These are phyloP conservation scores for Ispidina picta DNA, from an alignment of 2,797 vertebrate species.

Conservation along the genomic window DNA sequence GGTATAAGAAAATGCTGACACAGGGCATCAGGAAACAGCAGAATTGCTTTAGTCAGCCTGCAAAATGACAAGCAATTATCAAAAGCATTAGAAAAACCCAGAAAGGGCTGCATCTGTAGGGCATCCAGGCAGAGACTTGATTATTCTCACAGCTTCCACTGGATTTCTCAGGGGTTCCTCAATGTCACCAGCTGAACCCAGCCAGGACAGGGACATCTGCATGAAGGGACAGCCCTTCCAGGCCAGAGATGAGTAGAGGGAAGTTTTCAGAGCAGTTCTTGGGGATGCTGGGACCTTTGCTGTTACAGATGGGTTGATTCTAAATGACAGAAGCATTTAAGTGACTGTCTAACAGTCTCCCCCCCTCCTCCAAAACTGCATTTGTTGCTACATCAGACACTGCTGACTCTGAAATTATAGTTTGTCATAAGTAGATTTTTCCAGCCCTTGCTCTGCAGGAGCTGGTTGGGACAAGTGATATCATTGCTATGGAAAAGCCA, in stretches of 20 bases:
- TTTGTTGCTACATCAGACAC: slow-evolving; percentile 37
- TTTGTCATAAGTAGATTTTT: slow-evolving; percentile 35
- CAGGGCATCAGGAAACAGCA: neutral
- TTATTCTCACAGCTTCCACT: neutral
- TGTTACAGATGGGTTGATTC: neutral
- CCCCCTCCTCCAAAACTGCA: neutral
- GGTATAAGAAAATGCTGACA: neutral
- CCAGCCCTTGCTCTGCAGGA: neutral
- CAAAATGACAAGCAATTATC: slow-evolving; percentile 35
- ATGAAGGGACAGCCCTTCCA: neutral
- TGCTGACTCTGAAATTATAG: slow-evolving; percentile 45
- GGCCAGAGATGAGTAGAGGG: neutral
- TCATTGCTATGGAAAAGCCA: slow-evolving; percentile 40
- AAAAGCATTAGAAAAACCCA: slow-evolving; percentile 13
- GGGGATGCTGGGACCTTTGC: slow-evolving; percentile 1
- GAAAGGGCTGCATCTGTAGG: neutral
- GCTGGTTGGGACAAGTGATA: slow-evolving; percentile 6
- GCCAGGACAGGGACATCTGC: slow-evolving; percentile 60
- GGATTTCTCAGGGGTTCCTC: neutral
- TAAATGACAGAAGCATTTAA: slow-evolving; percentile 34
- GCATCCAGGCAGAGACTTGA: neutral
- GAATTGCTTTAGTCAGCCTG: slow-evolving; percentile 20
- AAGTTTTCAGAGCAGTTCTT: neutral
- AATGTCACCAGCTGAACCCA: neutral
- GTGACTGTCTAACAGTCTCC: slow-evolving; percentile 4